Conservation (phyloP, 2,113 vertebrate genomes). For the Serilophus lunatus region DNA sequence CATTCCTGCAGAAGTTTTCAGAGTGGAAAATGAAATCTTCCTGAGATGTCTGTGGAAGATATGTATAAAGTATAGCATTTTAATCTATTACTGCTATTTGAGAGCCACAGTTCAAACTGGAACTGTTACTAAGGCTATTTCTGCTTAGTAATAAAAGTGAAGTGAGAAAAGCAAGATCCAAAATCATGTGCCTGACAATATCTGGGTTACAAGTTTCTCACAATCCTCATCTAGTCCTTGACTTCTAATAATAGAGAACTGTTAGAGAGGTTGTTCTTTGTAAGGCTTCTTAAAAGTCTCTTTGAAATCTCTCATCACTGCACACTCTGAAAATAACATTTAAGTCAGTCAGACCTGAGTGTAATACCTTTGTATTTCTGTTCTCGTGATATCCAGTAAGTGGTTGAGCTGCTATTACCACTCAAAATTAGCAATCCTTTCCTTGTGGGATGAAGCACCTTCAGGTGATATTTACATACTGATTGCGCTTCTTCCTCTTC, state of each 20-base stretch:
- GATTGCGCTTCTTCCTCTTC: not conserved
- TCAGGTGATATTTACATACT: not conserved
- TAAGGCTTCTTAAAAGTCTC: not conserved
- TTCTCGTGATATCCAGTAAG: too few relatives aligned
- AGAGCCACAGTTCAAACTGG: not conserved
- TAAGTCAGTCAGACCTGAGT: not conserved
- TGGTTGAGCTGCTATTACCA: not conserved
- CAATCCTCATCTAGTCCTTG: not conserved
- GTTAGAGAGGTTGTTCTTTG: not conserved
- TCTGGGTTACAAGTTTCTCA: not conserved
- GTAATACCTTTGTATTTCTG: not conserved
- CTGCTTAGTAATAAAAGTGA: not conserved
- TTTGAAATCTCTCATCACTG: not conserved
- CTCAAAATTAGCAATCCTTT: not conserved
- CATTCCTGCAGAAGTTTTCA: not conserved
- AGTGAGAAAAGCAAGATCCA: not conserved
- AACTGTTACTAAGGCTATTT: not conserved
- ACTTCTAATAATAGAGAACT: not conserved
- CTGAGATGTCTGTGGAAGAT: not conserved
- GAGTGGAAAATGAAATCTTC: not conserved
- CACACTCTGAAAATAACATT: not conserved
- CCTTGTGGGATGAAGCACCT: not conserved
- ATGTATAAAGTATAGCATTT: not conserved
- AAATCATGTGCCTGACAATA: not conserved
- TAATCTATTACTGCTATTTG: not conserved